Base-by-base conservation (phyloP, 2,888 invertebrate genomes). In the Anthophora plumipes region DNA sequence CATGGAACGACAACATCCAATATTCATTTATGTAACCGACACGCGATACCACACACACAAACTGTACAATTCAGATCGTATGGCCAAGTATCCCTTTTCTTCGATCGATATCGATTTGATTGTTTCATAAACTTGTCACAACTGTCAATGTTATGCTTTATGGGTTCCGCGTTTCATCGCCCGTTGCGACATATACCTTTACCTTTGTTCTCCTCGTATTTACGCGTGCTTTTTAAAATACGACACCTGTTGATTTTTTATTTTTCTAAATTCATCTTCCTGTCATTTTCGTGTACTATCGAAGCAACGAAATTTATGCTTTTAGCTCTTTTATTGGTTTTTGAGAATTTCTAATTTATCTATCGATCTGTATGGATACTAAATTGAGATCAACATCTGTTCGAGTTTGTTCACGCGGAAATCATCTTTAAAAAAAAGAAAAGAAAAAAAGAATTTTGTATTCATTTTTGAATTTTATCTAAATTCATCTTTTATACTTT, bases 21-120 rank as follows among this genome's bases (percentile, higher is more conserved):
- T 84, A 77, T 69, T 39, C 20, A 5, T 86, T 86, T 80, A 86
- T 74, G 61, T 84, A 86, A 85, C 12, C 17, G 79, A 83, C 60
- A 84, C 60, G n/a, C 60, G 80, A 82, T 82, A 82, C 41, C n/a
- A 12, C 52, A 20, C 20, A 37, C 39, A 25, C 9, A 1, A 14
- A 22, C 17, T 63, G 48, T 63, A 50, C 31, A 52, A 46, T 54
- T 20, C 52, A 67, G 57, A 84, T 84, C 73, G 9, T 71, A 12
- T 76, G 57, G 68, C 46, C 17, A 48, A 31, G 66, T 59, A 73
- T 73, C 68, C 37, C 63, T 78, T 82, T 81, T 22, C 60, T 31
- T 43, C 11, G n/a, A 4, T 12, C n/a, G 17, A 43, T 63, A 69
- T 64, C 22, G 46, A 52, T 73, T 68, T 43, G 50, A 73, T 68